Base-by-base conservation (phyloP, 2,113 vertebrate genomes). In the Calypte anna region DNA sequence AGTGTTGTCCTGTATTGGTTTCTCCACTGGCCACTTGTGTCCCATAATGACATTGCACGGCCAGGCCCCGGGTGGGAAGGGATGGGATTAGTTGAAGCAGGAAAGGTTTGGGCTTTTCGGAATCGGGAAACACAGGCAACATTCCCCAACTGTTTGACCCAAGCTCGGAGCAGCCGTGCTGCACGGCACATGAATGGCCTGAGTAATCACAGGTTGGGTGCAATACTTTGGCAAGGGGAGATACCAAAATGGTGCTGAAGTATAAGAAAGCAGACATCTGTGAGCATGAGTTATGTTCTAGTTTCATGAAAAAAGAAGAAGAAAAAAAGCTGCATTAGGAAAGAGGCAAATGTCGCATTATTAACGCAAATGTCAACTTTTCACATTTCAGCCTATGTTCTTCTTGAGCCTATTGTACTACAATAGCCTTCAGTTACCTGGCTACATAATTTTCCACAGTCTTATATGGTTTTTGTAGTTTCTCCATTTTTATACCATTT, bases 211-310 rank as follows among this genome's bases (percentile, higher is more conserved):
- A 58, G 17, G 43, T 91, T 75, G 91, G 90, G 87, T 93, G 78
- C 81, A 8, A 27, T 85, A 36, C 78, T 95, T 82, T 90, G 91
- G 84, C 90, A 82, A 63, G 66, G 74, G 82, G 40, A 94, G 81
- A 48, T 81, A 69, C 6, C 80, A 54, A 82, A 92, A 84, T 38
- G 77, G 48, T 73, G 89, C 83, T 70, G 57, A 54, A 91, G 43
- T 74, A 66, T 5, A 89, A 74, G 81, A 51, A 88, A 86, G 80
- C 86, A 86, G 93, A 80, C 79, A 77, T 86, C 95, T 95, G 92
- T 9, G 59, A 80, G 55, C 67, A 53, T 82, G 79, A 68, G 54
- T 62, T 90, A 14, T 30, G 9, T 31, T 86, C 53, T 63, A 8
- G 31, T 55, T 50, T 50, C 20, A 40, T 16, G 8, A 46, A 46